Base-by-base conservation (phyloP, 2,888 invertebrate species). In the Cryptocephalus primarius region DNA sequence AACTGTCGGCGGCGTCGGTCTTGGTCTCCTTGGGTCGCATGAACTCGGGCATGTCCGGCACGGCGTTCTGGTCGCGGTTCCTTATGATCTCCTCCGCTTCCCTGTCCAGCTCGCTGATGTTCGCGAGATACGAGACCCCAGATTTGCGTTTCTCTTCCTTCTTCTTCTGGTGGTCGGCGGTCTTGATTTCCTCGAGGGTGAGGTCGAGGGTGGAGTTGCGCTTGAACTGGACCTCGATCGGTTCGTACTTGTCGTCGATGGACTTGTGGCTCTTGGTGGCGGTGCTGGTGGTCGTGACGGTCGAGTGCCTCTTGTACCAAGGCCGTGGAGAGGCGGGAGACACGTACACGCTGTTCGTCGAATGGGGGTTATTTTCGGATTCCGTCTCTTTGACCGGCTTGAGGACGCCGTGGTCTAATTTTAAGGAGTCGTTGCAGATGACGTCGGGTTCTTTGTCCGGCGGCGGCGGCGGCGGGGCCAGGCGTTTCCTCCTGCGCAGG, bases 41-140 rank as follows among this genome's bases (percentile, higher is more conserved):
- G 51, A 71, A 70, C 46, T 66, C 65, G 1, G 70, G 69, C 49
- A 68, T 66, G 52, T 67, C 64, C 40, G 63, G 61, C 42, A 57
- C 45, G 41, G 48, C 47, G 11, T 42, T 43, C 43, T 57, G 54
- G 22, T 55, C 58, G 56, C 60, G 62, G 36, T 51, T 57, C 63
- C 79, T 77, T 40, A 87, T 77, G 54, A 88, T 84, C 66, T 83
- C 83, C 1, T 82, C 78, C 0, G 87, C 87, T 67, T 88, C 85
- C 55, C 82, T 78, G 63, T 88, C 88, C 51, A 88, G 68, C 65
- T 87, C 86, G 61, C 86, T 87, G 55, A 87, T 86, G 63, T 82
- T 87, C 0, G 84, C 82, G 42, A 86, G 68, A 50, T 79, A 74
- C 58, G 77, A 75, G 65, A 84, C 58, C 56, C 77, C 75, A 1